These are phyloP conservation scores for Meleagris gallopavo DNA, from an alignment of 2,113 vertebrate genomes.

Conservation along the genomic window DNA sequence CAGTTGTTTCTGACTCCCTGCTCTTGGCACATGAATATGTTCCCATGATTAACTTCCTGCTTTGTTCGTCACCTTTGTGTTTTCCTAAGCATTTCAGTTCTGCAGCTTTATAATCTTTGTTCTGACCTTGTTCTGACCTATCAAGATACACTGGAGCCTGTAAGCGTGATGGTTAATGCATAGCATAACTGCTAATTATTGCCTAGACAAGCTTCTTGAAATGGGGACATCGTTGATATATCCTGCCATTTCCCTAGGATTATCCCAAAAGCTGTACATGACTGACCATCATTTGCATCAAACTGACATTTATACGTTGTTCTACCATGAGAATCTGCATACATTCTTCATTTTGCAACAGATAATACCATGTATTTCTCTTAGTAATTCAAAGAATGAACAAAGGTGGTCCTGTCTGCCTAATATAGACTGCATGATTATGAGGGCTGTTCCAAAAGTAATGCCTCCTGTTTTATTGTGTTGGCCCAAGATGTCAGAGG, in stretches of 20 bases:
- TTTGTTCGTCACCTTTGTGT: background rate
- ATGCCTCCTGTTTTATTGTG: no score
- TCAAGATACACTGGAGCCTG: background rate
- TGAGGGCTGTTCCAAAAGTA: no score
- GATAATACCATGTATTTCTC: background rate
- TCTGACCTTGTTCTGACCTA: background rate
- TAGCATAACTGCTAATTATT: background rate
- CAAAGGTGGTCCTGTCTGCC: no score
- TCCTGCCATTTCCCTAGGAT: background rate
- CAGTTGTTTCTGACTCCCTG: background rate
- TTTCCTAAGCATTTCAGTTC: background rate
- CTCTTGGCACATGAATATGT: background rate
- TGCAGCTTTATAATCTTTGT: background rate
- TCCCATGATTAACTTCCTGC: background rate
- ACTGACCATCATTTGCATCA: background rate
- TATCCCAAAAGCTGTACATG: background rate
- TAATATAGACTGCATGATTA: no score
- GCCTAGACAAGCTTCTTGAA: background rate
- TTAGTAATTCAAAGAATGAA: background rate
- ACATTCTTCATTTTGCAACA: background rate
- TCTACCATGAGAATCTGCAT: background rate
- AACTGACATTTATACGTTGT: background rate
- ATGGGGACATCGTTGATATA: background rate
- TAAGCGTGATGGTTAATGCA: background rate
- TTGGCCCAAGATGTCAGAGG: no score